Base-by-base conservation (phyloP, 2,888 invertebrate species). In the Phania funesta region DNA sequence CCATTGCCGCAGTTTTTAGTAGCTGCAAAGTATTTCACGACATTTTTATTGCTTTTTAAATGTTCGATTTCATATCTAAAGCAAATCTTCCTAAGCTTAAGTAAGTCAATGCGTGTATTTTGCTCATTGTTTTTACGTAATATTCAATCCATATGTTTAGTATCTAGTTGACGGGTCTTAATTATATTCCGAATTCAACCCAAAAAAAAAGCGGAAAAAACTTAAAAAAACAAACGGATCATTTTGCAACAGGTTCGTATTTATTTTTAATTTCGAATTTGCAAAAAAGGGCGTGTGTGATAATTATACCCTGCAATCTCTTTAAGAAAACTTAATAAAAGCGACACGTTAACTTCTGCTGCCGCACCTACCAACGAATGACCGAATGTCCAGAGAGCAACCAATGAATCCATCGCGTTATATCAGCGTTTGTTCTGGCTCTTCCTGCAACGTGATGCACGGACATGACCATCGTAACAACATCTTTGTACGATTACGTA, bases 281-380 rank as follows among this genome's bases (percentile, higher is more conserved):
- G 83, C 82, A 84, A 84, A 84, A 82, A 87, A 85, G 86, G 87
- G 87, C 87, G 88, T 88, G 87, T 89, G 87, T 88, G 86, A 87
- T 87, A 86, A 87, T 86, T 84, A 85, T 78, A 85, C 86, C 88
- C 86, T 87, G 86, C 75, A 81, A 71, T 70, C 44, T 68, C 73
- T 41, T 58, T 62, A 22, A 56, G 60, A n/a, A 76, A 52, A 38
- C 22, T 26, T 38, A 68, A 60, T 48, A 50, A 67, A 38, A 65
- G 32, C 74, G 75, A 79, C 81, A 78, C 71, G 74, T 81, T 73
- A 80, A 75, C 65, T 56, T 79, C 73, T 71, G 56, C 32, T 68
- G 62, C 35, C 78, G 48, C 79, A 48, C 73, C 76, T 60, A 76
- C 60, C 60, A 58, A 32, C 24, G 18, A 41, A 26, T 54, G 11